Percentiles rank a stretch among this genome's conserved stretches.
Conservation (phyloP, 2,113 vertebrate species). For the Hypomesus transpacificus region DNA sequence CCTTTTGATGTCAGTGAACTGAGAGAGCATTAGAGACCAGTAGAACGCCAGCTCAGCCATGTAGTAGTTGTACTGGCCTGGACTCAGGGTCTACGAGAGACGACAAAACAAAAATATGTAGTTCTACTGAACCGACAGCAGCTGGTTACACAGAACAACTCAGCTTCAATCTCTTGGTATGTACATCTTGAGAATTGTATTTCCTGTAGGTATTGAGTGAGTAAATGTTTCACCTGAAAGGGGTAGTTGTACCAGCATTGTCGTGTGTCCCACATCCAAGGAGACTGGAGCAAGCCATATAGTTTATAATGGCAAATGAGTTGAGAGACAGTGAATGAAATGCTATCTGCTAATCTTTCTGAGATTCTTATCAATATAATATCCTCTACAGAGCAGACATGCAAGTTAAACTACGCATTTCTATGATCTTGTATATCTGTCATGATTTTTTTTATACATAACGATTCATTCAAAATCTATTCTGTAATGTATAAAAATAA, state of each 20-base stretch:
- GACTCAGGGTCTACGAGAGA: slow-evolving; percentile 74
- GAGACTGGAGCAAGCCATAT: slow-evolving; percentile 66
- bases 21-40: slow-evolving; percentile 92
- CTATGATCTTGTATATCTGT: neutral
- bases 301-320: neutral
- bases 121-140: neutral
- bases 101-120: slow-evolving; percentile 32
- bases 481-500: neutral
- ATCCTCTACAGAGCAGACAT: neutral
- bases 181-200: neutral
- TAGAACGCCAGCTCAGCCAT: slow-evolving; percentile 88
- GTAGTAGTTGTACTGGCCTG: slow-evolving; percentile 88
- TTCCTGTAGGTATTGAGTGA: neutral
- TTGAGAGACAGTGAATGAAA: neutral
- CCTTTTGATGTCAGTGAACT: slow-evolving; percentile 89
- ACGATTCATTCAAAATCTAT: neutral
- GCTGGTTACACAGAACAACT: neutral
- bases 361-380: neutral
- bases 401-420: neutral
- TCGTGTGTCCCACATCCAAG: slow-evolving; percentile 91
- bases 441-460: neutral
- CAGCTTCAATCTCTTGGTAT: neutral
- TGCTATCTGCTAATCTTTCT: neutral
- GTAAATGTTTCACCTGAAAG: slow-evolving; percentile 77
- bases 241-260: slow-evolving; percentile 90